Base-by-base conservation (phyloP, 2,888 invertebrate genomes). In the Idaea dimidiata region DNA sequence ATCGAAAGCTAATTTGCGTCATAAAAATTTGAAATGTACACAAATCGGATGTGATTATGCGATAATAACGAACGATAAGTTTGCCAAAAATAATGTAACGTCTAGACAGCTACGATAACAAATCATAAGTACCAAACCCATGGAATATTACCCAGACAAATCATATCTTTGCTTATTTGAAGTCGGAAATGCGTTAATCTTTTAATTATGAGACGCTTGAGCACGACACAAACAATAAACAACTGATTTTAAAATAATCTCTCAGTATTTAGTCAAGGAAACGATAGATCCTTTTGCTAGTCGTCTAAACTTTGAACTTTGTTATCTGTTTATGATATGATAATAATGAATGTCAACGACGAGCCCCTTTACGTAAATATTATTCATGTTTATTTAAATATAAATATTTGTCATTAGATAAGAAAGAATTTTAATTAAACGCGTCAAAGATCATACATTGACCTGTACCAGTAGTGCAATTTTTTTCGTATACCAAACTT, bases 351-450 rank as follows among this genome's bases (percentile, higher is more conserved):
- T 55, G 54, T 17, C 54, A 57, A 64, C 43, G 67, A n/a, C 70
- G 67, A 70, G 70, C 70, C 70, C 65, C 69, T 59, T 59, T 64
- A 61, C 57, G 62, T 62, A 63, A 54, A 65, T 62, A 59, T 63
- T 60, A 60, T 63, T 60, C 54, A 59, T 43, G 43, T 43, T 43
- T 43, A 10, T 43, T 43, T 43, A 10, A 14, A 10, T 43, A 8
- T 59, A 63, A 66, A 65, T 43, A 63, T 33, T 57, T 17, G 57
- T 57, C n/a, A 61, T 65, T 59, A 63, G 61, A 65, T 59, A 61
- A 24, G 1, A 32, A 56, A 43, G 24, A 57, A 43, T 61, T 61
- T 57, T 55, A 53, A 17, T 56, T 6, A 43, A 59, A 59, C 57
- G 57, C 17, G 17, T 18, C 53, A 59, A 62, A 62, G 58, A 61